These are phyloP conservation scores for Nineta flava DNA, from an alignment of 2,888 invertebrate genomes.

Conservation along the genomic window DNA sequence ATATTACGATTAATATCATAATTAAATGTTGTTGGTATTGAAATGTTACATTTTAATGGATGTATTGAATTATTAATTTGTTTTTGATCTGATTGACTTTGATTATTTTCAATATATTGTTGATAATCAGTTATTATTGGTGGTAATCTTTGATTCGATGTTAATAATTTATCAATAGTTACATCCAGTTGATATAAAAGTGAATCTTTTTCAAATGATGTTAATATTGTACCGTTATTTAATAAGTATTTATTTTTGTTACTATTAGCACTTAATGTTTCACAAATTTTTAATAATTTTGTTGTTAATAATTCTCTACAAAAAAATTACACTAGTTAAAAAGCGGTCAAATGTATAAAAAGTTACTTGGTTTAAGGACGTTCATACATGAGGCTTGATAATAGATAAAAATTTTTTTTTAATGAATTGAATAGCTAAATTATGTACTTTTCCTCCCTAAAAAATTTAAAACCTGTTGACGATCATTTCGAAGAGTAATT, in stretches of 20 bases:
- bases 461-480: too few species aligned
- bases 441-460: too few species aligned
- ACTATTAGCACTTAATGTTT: too few species aligned
- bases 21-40: too few species aligned
- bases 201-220: conserved; percentile 40
- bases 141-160: conserved; percentile 42
- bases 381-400: too few species aligned
- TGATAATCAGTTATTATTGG: conserved; percentile 21
- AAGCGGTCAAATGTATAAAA: too few species aligned
- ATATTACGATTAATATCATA: neutral
- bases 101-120: too few species aligned
- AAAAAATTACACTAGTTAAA: conserved; percentile 46
- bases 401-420: too few species aligned
- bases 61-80: conserved; percentile 29
- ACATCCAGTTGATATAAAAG: conserved; percentile 48
- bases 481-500: too few species aligned
- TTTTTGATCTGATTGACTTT: conserved; percentile 19
- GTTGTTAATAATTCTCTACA: conserved; percentile 50
- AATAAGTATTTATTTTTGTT: conserved; percentile 37
- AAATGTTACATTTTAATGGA: too few species aligned
- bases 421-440: too few species aligned
- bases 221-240: conserved; percentile 39
- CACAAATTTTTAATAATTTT: conserved; percentile 23
- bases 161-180: conserved; percentile 46
- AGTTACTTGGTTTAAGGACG: too few species aligned